Percentiles rank a stretch among this genome's conserved stretches.
Evolutionary conservation across 2,113 vertebrate genomes (phyloP).

Genomic region (Sardina pilchardus): DNA sequence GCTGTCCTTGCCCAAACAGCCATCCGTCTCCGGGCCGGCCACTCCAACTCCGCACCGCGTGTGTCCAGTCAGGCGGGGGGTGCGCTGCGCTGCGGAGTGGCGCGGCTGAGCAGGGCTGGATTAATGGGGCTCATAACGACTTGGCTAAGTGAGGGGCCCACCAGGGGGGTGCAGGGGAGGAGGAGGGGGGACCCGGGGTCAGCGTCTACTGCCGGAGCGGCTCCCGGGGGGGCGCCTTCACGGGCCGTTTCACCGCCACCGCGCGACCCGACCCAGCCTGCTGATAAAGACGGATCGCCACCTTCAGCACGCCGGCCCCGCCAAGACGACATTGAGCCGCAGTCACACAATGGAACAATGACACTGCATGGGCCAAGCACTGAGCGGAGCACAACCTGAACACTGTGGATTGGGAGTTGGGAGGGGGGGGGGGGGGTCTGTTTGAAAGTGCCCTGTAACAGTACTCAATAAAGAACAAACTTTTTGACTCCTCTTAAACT

Average conservation of each 20-base stretch:
- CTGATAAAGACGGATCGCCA: background rate
- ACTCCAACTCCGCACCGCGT: background rate
- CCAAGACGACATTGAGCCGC: background rate
- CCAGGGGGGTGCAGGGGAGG: background rate
- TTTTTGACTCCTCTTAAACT: background rate
- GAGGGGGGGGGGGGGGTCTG: background rate
- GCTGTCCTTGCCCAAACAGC: conserved; percentile 18
- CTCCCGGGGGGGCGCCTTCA: conserved; percentile 10
- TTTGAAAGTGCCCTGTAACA: background rate
- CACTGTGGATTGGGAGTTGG: background rate
- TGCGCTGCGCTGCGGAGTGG: too few species aligned
- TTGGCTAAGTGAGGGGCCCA: conserved; percentile 23
- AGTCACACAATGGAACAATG: conserved; percentile 4
- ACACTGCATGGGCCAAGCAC: background rate
- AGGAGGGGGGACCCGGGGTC: background rate
- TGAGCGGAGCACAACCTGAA: background rate
- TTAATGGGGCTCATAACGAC: conserved; percentile 46
- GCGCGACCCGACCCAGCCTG: background rate
- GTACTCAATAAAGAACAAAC: background rate
- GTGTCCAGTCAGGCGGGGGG: conserved; percentile 11
- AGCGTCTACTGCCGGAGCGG: background rate
- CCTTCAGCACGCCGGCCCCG: background rate
- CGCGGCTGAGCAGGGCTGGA: conserved; percentile 15
- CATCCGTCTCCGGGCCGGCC: conserved; percentile 1
- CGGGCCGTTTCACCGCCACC: background rate